These are phyloP conservation scores for Pituophis catenifer DNA, from an alignment of 2,113 vertebrate species.

Conservation along the genomic window DNA sequence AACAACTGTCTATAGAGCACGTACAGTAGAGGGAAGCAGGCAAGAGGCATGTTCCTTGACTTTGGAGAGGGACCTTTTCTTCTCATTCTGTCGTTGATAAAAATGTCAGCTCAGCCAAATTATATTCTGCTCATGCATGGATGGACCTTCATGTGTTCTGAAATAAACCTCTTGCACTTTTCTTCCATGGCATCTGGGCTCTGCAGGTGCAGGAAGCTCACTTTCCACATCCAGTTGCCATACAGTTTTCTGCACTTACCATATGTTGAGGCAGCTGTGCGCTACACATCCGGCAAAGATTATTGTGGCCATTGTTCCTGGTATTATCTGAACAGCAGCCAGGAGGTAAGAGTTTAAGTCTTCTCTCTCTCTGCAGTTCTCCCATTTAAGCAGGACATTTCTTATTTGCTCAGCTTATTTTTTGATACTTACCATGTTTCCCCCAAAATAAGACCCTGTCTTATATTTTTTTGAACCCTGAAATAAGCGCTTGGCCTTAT, in stretches of 20 bases:
- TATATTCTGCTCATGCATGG: not conserved
- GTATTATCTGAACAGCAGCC: slow-evolving; percentile 55
- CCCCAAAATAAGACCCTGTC: too few relatives aligned
- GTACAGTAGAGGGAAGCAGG: not conserved
- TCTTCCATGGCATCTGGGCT: not conserved
- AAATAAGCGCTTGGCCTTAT: too few relatives aligned
- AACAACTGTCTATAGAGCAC: not conserved
- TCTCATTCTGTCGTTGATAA: not conserved
- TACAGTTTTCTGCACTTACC: slow-evolving; percentile 80
- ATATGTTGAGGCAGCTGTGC: slow-evolving; percentile 82
- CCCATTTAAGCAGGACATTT: not conserved
- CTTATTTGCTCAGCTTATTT: not conserved
- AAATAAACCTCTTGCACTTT: not conserved
- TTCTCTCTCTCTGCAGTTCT: not conserved
- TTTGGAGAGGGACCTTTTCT: not conserved
- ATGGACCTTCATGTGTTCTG: not conserved
- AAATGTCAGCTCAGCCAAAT: not conserved
- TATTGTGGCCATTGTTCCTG: slow-evolving; percentile 83
- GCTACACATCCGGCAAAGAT: slow-evolving; percentile 72
- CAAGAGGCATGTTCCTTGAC: not conserved
- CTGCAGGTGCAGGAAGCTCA: slow-evolving; percentile 79
- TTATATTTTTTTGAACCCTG: too few relatives aligned
- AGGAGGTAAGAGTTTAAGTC: slow-evolving; percentile 43
- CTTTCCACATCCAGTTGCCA: slow-evolving; percentile 85
- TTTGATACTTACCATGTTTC: not conserved